Base-by-base conservation (phyloP, 2,113 vertebrate genomes). In the Acanthochromis polyacanthus region DNA sequence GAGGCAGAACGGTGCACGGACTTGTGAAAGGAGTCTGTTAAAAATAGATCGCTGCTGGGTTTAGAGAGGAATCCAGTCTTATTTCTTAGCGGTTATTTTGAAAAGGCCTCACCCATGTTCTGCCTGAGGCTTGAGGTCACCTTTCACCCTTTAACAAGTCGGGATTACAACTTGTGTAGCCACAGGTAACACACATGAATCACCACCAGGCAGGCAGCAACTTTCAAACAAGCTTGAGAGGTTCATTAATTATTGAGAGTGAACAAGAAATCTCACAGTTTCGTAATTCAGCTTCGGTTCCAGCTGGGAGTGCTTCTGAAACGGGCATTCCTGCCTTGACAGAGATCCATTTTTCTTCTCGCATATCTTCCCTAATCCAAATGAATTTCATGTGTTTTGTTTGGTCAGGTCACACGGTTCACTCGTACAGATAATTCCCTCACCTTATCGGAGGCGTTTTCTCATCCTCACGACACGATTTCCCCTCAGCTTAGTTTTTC, bases 221-320 rank as follows among this genome's bases (percentile, higher is more conserved):
- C 70, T 81, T 84, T 78, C 58, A 81, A 88, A 84, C 70, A 38
- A 32, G 56, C 80, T 67, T 43, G 43, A 90, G 60, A 71, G 55
- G 25, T 9, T 11, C 71, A 81, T 89, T 61, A 74, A 90, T 90
- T 82, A 76, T 82, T 66, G 16, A 84, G 68, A 48, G 8, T 23
- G 45, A 86, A 75, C 71, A 45, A 70, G 23, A 72, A 86, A 83
- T 74, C 45, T n/a, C 51, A 55, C 30, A 30, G 40, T 74, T 80
- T 79, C 0, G 16, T 58, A 80, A 84, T 65, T 65, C 40, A 28
- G 75, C 40, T 69, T 52, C 4, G 30, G 38, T 40, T 68, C 40
- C 62, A 78, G 56, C 25, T 0, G 14, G 2, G 10, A 61, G 36
- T 19, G n/a, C 57, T 28, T 51, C 10, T 59, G 36, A 48, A 82